Conservation (phyloP, 2,113 vertebrate species). For the Progne subis region DNA sequence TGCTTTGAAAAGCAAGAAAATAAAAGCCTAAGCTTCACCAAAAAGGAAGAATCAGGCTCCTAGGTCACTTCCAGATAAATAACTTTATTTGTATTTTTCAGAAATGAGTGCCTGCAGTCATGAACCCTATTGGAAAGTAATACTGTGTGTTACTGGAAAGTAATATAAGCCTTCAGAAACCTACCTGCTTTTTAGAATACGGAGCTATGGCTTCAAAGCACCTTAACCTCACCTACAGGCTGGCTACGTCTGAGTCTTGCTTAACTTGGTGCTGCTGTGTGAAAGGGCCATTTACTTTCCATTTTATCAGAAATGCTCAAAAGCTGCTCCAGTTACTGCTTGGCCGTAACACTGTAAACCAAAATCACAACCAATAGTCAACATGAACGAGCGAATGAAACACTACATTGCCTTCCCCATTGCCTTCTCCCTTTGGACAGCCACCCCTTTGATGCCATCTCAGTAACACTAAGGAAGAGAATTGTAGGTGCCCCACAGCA, state of each 20-base stretch:
- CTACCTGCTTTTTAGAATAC: background rate
- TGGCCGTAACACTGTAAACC: background rate
- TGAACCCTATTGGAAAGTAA: background rate
- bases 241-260: background rate
- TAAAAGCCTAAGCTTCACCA: background rate
- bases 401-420: background rate
- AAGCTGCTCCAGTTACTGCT: background rate
- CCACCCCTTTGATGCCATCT: background rate
- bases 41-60: background rate
- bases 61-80: background rate
- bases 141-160: background rate
- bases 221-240: background rate
- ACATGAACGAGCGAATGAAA: accelerated
- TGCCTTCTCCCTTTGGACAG: background rate
- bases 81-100: background rate
- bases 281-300: background rate
- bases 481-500: constrained; percentile 8
- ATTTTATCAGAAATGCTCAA: background rate
- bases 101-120: background rate
- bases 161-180: background rate
- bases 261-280: background rate
- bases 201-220: background rate
- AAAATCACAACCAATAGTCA: background rate
- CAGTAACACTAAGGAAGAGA: background rate
- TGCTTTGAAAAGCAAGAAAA: background rate